phyloP scores from a whole-genome alignment of 2,888 invertebrate genomes.

The Drosophila limbata region DNA sequence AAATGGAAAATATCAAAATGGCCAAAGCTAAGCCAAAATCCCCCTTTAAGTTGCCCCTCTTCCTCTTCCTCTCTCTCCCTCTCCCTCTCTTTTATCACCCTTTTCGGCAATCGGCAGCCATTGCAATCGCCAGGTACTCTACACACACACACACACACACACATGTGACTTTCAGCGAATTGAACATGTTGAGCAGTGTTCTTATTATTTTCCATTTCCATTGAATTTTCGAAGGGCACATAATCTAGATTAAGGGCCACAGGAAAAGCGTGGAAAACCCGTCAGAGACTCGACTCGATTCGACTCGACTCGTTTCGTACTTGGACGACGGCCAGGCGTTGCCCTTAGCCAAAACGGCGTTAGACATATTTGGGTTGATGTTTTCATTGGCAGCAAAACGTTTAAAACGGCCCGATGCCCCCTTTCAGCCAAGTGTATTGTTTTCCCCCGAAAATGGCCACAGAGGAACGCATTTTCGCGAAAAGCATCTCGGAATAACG shows the following conservation, averaged over 20 bases:
- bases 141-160: constrained; percentile 29
- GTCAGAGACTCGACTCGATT: constrained; percentile 16
- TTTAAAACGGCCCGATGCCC: not conserved
- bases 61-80: not conserved
- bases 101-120: constrained; percentile 12
- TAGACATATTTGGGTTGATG: constrained; percentile 70
- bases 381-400: constrained; percentile 62
- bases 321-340: constrained; percentile 61
- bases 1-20: constrained; percentile 71
- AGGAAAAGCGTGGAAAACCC: constrained; percentile 28
- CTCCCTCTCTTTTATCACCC: not conserved
- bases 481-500: constrained; percentile 5
- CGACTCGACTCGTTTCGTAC: constrained; percentile 4
- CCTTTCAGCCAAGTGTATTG: constrained; percentile 58
- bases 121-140: constrained; percentile 57
- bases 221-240: constrained; percentile 61
- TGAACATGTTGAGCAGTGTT: constrained; percentile 58
- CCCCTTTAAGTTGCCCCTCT: not conserved
- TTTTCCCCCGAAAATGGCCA: constrained; percentile 34
- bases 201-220: constrained; percentile 68
- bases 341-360: constrained; percentile 55
- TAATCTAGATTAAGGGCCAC: constrained; percentile 69
- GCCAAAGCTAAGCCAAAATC: constrained; percentile 61
- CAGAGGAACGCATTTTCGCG: constrained; percentile 27
- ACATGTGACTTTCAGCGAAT: constrained; percentile 42